Base-by-base conservation (phyloP, 92 coral and sea anemone genomes). In the Siderastrea radians region DNA sequence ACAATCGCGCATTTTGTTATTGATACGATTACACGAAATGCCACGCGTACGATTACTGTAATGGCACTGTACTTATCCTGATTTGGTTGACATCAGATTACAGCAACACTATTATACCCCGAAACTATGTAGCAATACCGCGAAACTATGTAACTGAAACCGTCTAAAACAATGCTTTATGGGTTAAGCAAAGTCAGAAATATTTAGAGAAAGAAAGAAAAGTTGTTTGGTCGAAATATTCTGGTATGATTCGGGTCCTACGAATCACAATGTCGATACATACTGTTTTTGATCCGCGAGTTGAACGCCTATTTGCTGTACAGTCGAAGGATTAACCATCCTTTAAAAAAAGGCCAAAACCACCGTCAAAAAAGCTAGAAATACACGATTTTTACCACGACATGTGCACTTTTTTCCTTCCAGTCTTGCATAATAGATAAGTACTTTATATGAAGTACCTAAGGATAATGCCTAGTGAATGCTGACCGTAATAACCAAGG, bases 261-360 rank as follows among this genome's bases (percentile, higher is more conserved):
- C 61, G 61, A 57, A 57, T 57, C 19, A n/a, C 45, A 65, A 26
- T 0, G 38, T 65, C 2, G 70, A 17, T n/a, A 85, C 95, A 83
- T 74, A 94, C 97, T 84, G 91, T 12, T 93, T 92, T 68, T 93
- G 93, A 87, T 94, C 97, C 16, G 89, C 93, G 8, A 94, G 86
- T 84, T 90, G 91, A 44, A 82, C 72, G 49, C 95, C 97, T 26
- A 94, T 94, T 87, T 90, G 94, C 62, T 87, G 84, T 15, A 94
- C 84, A 68, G 55, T 76, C 49, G 92, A 86, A 3, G 88, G 72
- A 67, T 90, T 86, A 14, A 84, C 81, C 96, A 94, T 94, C 5
- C 12, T 77, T 9, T 49, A 50, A 57, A 47, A 16, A 1, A 13
- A 48, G 46, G 44, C 4, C 11, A 38, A 13, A 49, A 17, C 54